A percentile compares a stretch with the other conserved stretches of the same genome.
Evolutionary conservation across 2,113 vertebrate genomes (phyloP).

Genomic region (Mustelus asterias): DNA sequence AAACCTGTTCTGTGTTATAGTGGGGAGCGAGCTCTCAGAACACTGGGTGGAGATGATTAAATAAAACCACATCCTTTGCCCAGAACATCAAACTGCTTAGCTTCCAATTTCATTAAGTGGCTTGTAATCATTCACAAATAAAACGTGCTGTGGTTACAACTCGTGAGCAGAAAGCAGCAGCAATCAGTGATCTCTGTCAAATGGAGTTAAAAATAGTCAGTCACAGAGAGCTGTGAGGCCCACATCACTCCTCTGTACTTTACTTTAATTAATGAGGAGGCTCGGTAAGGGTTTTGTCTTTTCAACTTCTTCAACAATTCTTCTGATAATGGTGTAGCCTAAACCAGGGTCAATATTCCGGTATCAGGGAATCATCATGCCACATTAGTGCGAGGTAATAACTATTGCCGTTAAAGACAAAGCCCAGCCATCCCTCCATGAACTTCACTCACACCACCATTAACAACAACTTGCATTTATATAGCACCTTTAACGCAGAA

Average conservation of each 20-base stretch:
- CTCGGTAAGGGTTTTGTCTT: background rate
- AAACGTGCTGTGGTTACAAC: background rate
- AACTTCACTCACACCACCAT: background rate
- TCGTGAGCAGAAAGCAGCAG: background rate
- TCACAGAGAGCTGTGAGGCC: background rate
- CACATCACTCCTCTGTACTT: background rate
- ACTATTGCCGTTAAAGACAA: background rate
- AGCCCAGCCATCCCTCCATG: background rate
- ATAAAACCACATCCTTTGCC: constrained; percentile 12
- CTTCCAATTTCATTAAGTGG: background rate
- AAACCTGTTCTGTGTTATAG: background rate
- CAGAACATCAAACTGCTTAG: background rate
- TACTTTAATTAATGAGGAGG: background rate
- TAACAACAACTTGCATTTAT: background rate
- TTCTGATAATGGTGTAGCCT: background rate
- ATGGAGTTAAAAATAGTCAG: background rate
- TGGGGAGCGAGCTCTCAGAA: background rate
- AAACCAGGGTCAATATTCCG: background rate
- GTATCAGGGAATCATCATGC: background rate
- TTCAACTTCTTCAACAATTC: background rate
- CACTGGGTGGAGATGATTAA: background rate
- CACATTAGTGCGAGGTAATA: background rate
- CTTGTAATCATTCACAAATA: constrained; percentile 28
- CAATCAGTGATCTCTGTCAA: background rate
- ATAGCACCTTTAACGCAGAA: background rate